Percentiles rank a stretch among this genome's conserved stretches.
Conservation (phyloP, 2,888 invertebrate genomes). For the Hypolimnas misippus region DNA sequence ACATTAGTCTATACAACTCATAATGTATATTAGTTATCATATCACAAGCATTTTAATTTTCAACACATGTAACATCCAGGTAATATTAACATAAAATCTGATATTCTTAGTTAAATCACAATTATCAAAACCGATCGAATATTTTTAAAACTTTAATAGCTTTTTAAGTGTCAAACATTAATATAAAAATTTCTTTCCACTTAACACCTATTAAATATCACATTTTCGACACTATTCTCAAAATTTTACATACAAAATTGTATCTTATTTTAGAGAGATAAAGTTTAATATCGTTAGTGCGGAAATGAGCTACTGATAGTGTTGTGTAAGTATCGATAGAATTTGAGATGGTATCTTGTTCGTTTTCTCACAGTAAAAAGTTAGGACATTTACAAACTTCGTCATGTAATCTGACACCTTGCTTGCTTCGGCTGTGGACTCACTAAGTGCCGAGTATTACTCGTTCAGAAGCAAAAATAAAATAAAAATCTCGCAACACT, state of each 20-base stretch:
- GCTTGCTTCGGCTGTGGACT: constrained; percentile 41
- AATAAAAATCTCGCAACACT: no score
- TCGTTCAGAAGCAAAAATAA: no score
- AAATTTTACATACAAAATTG: constrained; percentile 7
- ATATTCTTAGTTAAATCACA: neutral
- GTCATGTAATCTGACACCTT: constrained; percentile 76
- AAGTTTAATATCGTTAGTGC: neutral
- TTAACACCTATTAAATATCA: constrained; percentile 34
- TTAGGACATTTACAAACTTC: constrained; percentile 67
- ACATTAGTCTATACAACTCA: no score
- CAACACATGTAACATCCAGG: neutral
- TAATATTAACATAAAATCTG: neutral
- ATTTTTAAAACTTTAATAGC: constrained; percentile 12
- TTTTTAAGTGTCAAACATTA: constrained; percentile 19
- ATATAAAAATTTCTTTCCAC: constrained; percentile 16
- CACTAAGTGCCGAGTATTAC: constrained; percentile 10
- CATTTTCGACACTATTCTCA: constrained; percentile 18
- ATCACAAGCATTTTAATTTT: neutral
- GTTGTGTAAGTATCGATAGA: constrained; percentile 56
- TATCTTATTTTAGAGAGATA: neutral
- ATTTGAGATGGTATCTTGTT: constrained; percentile 65
- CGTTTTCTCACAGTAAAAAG: constrained; percentile 67
- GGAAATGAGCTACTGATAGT: constrained; percentile 34
- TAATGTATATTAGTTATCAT: no score
- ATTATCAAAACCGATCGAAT: neutral